Percentiles rank a stretch among this genome's conserved stretches.
Evolutionary conservation across 1,140 invertebrate genomes (phyloP).

Genomic region (Brachionus manjavacas): DNA sequence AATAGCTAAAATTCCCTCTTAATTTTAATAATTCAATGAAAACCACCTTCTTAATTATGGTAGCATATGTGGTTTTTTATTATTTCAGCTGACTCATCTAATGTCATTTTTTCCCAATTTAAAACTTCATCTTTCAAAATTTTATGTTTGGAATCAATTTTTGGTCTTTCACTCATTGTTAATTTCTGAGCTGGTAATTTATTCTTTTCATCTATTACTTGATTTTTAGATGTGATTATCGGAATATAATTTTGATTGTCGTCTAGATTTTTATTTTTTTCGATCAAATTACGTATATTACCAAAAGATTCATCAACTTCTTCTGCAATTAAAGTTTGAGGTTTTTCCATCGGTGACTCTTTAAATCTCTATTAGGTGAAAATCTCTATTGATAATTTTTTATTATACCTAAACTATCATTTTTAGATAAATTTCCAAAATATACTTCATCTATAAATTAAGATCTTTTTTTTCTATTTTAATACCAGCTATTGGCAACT

Average conservation of each 20-base stretch:
- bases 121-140: not conserved
- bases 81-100: slow-evolving; percentile 18
- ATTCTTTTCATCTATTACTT: not conserved
- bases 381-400: not conserved
- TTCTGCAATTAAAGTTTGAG: not conserved
- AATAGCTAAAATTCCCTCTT: slow-evolving; percentile 32
- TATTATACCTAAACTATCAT: not conserved
- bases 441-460: slow-evolving; percentile 25
- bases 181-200: not conserved
- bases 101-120: slow-evolving; percentile 6
- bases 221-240: slow-evolving; percentile 9
- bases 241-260: not conserved
- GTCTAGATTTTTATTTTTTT: not conserved
- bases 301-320: not conserved
- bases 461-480: not conserved
- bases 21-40: not conserved
- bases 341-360: not conserved
- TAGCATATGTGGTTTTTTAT: slow-evolving; percentile 36
- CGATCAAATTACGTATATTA: not conserved
- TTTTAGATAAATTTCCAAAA: slow-evolving; percentile 15
- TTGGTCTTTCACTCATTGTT: not conserved
- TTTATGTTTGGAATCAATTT: slow-evolving; percentile 11
- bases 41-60: slow-evolving; percentile 14
- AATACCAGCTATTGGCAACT: not conserved
- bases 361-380: not conserved